Percentiles rank a stretch among this genome's conserved stretches.
phyloP scores from a whole-genome alignment of 2,797 vertebrate genomes.

The Gorsachius magnificus region DNA sequence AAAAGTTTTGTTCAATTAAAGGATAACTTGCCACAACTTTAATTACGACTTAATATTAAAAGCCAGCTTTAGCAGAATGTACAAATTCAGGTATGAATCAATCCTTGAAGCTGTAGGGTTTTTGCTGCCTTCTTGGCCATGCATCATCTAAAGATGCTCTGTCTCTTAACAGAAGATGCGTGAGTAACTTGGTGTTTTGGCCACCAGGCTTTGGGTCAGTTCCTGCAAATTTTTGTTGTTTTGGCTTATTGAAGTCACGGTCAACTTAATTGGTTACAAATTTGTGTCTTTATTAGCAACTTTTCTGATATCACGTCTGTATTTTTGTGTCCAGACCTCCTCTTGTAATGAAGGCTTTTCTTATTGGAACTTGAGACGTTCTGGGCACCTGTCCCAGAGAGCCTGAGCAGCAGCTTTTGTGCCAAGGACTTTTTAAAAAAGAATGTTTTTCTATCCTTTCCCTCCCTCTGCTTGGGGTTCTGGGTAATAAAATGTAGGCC shows the following conservation, averaged over 20 bases:
- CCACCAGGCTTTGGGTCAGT: background rate
- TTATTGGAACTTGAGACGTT: constrained; percentile 47
- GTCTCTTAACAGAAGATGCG: background rate
- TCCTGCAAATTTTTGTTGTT: background rate
- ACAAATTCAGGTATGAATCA: background rate
- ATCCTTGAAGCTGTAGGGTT: background rate
- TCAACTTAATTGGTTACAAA: background rate
- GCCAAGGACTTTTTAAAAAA: constrained; percentile 53
- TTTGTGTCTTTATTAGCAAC: constrained; percentile 4
- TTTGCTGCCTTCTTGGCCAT: background rate
- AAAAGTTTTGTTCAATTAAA: background rate
- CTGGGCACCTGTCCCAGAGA: constrained; percentile 65
- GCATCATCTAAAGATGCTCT: background rate
- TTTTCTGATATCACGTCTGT: constrained; percentile 26
- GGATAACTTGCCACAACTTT: background rate
- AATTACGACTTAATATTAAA: background rate
- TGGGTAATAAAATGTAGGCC: constrained; percentile 36
- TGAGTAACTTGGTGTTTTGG: background rate
- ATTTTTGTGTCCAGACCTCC: constrained; percentile 22
- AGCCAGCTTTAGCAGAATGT: background rate
- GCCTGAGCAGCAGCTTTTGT: constrained; percentile 51
- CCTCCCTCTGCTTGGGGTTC: background rate
- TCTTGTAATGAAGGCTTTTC: constrained; percentile 23
- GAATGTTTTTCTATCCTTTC: constrained; percentile 52
- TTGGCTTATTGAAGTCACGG: background rate